These are phyloP conservation scores for Tapirus terrestris DNA, from an alignment of 2,113 vertebrate genomes.

Conservation along the genomic window DNA sequence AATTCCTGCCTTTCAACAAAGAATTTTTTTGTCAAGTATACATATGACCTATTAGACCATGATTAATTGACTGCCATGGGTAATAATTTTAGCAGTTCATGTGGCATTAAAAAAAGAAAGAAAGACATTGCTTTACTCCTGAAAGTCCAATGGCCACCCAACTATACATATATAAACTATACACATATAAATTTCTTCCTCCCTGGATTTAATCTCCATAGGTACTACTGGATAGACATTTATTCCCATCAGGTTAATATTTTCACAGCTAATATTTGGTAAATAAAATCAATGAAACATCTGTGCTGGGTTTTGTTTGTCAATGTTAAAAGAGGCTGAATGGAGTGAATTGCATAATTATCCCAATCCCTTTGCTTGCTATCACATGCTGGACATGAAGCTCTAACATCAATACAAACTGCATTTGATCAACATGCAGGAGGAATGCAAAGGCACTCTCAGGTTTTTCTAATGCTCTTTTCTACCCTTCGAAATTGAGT, in stretches of 20 bases:
- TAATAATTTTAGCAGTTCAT: not conserved
- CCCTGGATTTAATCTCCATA: slow-evolving; percentile 7
- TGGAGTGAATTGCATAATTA: slow-evolving; percentile 43
- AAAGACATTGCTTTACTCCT: not conserved
- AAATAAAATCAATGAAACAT: slow-evolving; percentile 60
- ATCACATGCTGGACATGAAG: not conserved
- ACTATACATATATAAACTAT: too few relatives aligned
- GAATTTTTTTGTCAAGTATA: not conserved
- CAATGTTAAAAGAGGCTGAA: not conserved
- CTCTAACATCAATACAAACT: slow-evolving; percentile 43
- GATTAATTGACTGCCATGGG: not conserved
- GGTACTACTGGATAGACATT: not conserved
- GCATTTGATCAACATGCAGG: slow-evolving; percentile 50
- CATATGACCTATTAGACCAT: not conserved
- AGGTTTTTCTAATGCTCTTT: slow-evolving; percentile 57
- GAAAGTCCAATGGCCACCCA: not conserved
- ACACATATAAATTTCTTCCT: not conserved
- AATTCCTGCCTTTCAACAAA: not conserved
- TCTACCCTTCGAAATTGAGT: slow-evolving; percentile 71
- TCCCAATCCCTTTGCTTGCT: not conserved
- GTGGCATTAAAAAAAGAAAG: not conserved
- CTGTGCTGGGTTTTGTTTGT: slow-evolving; percentile 47
- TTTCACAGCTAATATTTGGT: slow-evolving; percentile 70
- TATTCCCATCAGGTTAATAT: slow-evolving; percentile 38
- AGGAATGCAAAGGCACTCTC: slow-evolving; percentile 10